Conservation (phyloP, 2,113 vertebrate species). For the Limnothrissa miodon region DNA sequence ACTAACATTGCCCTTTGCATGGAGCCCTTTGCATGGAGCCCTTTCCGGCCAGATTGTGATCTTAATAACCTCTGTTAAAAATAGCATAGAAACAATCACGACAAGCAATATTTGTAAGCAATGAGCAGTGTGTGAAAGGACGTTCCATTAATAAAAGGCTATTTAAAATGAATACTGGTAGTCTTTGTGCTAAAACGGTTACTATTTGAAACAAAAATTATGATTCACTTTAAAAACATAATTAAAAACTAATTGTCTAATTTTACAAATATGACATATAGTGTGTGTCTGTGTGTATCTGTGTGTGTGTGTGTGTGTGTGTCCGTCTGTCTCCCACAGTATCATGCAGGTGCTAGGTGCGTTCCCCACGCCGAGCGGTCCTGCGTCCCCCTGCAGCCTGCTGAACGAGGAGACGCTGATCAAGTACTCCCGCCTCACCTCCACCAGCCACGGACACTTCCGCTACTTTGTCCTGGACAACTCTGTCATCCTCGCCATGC, state of each 20-base stretch:
- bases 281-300: neutral
- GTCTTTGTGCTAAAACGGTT: neutral
- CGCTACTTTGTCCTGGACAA: conserved; percentile 90
- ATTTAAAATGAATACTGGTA: neutral
- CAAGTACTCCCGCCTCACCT: conserved; percentile 76
- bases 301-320: conserved; percentile 11
- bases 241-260: neutral
- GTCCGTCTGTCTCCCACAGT: conserved; percentile 59
- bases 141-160: neutral
- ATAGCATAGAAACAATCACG: neutral
- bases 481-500: conserved; percentile 86
- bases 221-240: neutral
- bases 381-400: conserved; percentile 85
- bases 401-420: conserved; percentile 83
- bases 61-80: neutral
- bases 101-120: neutral
- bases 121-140: neutral
- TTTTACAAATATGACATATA: neutral
- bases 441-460: conserved; percentile 79
- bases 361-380: conserved; percentile 81
- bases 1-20: too few relatives aligned
- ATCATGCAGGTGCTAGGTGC: conserved; percentile 91
- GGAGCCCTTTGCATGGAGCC: too few relatives aligned
- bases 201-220: neutral
- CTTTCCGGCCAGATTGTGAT: neutral